These are phyloP conservation scores for Rhingia rostrata DNA, from an alignment of 2,888 invertebrate species.

Conservation along the genomic window DNA sequence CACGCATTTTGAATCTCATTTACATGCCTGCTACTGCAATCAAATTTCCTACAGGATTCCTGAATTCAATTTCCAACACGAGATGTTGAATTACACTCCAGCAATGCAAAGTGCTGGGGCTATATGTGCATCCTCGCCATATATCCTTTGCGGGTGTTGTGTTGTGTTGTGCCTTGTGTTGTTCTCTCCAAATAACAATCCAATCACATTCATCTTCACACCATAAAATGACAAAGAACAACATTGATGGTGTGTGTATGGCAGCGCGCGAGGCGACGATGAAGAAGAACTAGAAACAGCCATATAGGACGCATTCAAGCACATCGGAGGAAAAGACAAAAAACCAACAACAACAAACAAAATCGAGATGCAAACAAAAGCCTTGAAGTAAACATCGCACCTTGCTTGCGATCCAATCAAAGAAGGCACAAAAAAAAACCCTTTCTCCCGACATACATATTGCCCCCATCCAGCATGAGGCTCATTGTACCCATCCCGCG, in stretches of 20 bases:
- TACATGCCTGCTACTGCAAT: conserved; percentile 45
- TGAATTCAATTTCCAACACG: conserved; percentile 69
- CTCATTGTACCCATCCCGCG: conserved; percentile 26
- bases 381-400: conserved; percentile 60
- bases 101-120: neutral
- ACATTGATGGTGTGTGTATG: conserved; percentile 32
- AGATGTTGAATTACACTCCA: conserved; percentile 55
- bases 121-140: conserved; percentile 22
- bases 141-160: neutral
- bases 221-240: conserved; percentile 70
- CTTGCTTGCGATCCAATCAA: conserved; percentile 69
- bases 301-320: conserved; percentile 44
- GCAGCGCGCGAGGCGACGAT: neutral
- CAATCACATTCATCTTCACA: conserved; percentile 72
- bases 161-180: conserved; percentile 1
- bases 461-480: conserved; percentile 17
- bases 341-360: conserved; percentile 6
- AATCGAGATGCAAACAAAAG: conserved; percentile 66
- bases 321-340: neutral
- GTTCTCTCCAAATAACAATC: conserved; percentile 49
- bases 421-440: conserved; percentile 32
- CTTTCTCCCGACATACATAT: conserved; percentile 6
- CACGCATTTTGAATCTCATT: conserved; percentile 61
- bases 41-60: conserved; percentile 54
- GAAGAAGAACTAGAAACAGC: conserved; percentile 8